phyloP scores from a whole-genome alignment of 2,888 invertebrate genomes.

The Habroteleia sp. region DNA sequence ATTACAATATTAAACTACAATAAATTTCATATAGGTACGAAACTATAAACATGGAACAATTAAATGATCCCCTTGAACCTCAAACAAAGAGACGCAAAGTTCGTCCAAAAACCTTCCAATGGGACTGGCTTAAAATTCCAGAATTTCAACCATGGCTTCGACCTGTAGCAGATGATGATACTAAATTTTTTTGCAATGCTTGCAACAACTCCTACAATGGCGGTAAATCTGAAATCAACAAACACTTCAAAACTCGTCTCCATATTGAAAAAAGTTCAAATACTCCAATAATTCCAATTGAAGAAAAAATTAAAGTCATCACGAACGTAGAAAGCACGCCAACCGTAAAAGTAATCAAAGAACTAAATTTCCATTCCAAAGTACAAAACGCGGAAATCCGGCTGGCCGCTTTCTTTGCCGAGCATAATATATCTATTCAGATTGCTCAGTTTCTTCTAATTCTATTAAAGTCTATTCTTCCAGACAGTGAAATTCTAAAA shows the following conservation, averaged over 20 bases:
- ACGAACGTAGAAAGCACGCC: neutral
- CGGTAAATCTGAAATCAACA: constrained; percentile 50
- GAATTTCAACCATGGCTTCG: constrained; percentile 49
- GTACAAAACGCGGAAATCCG: constrained; percentile 53
- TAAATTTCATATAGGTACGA: neutral
- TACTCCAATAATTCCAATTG: neutral
- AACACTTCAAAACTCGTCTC: constrained; percentile 41
- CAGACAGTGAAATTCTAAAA: constrained; percentile 44
- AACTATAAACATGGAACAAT: constrained; percentile 4
- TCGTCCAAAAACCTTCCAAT: constrained; percentile 52
- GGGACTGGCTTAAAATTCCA: constrained; percentile 49
- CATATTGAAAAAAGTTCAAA: constrained; percentile 40
- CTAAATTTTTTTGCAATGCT: constrained; percentile 41
- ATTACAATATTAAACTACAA: too few relatives aligned
- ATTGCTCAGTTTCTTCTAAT: constrained; percentile 37
- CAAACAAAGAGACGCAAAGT: constrained; percentile 24
- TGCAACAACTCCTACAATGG: constrained; percentile 49
- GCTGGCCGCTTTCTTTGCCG: constrained; percentile 43
- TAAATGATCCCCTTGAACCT: constrained; percentile 9
- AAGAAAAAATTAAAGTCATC: neutral
- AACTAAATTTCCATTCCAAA: constrained; percentile 30
- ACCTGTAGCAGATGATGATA: constrained; percentile 35
- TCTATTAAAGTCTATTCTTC: constrained; percentile 28
- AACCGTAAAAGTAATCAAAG: constrained; percentile 8
- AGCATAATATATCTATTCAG: constrained; percentile 50